A percentile compares a stretch with the other conserved stretches of the same genome.
Evolutionary conservation across 1,140 invertebrate species (phyloP).

Genomic region (Oryctes rhinoceros): DNA sequence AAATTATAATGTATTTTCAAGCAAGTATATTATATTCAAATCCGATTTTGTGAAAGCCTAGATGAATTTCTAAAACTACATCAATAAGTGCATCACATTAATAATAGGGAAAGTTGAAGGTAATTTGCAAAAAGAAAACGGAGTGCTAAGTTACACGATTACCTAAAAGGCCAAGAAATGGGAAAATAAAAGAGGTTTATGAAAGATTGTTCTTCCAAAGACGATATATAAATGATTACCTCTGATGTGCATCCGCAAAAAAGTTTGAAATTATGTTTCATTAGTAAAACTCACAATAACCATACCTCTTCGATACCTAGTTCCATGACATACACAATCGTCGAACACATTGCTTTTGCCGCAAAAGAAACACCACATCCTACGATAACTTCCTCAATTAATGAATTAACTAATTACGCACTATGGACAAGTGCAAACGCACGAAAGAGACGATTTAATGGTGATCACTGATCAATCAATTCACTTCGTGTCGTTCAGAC

Average conservation of each 20-base stretch:
- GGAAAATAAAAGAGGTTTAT: no score
- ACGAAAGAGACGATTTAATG: neutral
- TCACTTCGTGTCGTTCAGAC: neutral
- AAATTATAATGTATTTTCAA: no score
- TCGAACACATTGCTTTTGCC: slow-evolving; percentile 26
- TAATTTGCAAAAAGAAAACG: no score
- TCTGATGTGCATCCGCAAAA: slow-evolving; percentile 22
- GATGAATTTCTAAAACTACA: no score
- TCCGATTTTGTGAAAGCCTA: no score
- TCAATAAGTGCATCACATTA: no score
- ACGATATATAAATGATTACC: neutral
- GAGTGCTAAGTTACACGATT: no score
- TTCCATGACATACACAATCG: slow-evolving; percentile 28
- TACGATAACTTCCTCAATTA: slow-evolving; percentile 23
- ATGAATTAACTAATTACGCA: slow-evolving; percentile 24
- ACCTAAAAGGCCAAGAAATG: no score
- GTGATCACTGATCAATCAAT: neutral
- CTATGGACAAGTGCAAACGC: neutral
- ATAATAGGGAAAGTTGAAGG: no score
- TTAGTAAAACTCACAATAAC: slow-evolving; percentile 25
- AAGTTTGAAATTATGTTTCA: slow-evolving; percentile 23
- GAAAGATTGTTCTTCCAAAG: no score
- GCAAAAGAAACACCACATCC: slow-evolving; percentile 33
- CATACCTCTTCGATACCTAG: slow-evolving; percentile 33
- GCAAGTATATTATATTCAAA: no score